Evolutionary conservation across 1,140 invertebrate genomes (phyloP).

Genomic region (Neodiprion virginianus): DNA sequence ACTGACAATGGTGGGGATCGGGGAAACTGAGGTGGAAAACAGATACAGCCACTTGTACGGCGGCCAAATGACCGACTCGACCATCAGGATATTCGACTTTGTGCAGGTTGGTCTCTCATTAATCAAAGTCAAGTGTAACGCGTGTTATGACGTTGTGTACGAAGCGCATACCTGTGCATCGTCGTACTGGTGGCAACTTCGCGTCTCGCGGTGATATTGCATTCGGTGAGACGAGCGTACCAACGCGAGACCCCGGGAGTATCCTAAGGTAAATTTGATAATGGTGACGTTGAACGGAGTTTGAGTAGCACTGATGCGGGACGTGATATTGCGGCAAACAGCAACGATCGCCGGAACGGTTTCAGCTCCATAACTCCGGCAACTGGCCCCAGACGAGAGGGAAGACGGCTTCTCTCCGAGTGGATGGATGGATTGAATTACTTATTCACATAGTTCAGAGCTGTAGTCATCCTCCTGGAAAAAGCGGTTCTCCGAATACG

Average conservation of each 20-base stretch:
- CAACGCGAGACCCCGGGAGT: background rate
- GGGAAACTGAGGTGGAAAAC: background rate
- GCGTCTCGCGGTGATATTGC: background rate
- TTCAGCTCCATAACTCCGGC: background rate
- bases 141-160: background rate
- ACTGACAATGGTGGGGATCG: background rate
- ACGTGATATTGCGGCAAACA: background rate
- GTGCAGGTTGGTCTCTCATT: slow-evolving; percentile 32
- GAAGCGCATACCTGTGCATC: background rate
- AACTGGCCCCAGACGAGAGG: background rate
- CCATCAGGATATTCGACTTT: slow-evolving; percentile 34
- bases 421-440: slow-evolving; percentile 5
- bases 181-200: background rate
- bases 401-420: background rate
- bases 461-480: background rate
- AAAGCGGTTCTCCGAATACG: background rate
- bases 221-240: background rate
- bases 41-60: background rate
- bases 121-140: background rate
- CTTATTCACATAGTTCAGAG: slow-evolving; percentile 4
- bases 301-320: background rate
- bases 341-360: background rate
- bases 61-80: slow-evolving; percentile 33
- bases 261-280: background rate
- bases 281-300: background rate